phyloP scores from a whole-genome alignment of 2,797 vertebrate species.

The Gymnothorax reevesii region DNA sequence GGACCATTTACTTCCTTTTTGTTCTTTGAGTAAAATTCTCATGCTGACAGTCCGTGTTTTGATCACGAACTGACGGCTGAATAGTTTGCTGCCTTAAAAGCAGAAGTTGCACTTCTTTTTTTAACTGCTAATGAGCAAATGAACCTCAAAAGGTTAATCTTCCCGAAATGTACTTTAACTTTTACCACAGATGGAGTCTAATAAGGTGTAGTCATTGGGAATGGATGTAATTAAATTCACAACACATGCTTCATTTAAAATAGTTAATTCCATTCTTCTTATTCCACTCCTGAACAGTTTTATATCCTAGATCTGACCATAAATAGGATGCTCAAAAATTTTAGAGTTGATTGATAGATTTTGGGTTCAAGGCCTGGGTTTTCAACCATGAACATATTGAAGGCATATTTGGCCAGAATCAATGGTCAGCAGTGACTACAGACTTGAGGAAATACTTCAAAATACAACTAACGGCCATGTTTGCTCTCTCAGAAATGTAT shows the following conservation, averaged over 20 bases:
- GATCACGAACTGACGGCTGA: neutral
- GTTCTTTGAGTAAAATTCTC: neutral
- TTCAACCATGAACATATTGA: neutral
- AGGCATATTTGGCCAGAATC: neutral
- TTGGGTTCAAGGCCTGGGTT: neutral
- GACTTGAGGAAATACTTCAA: neutral
- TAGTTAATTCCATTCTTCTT: conserved; percentile 14
- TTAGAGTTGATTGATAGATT: neutral
- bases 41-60: neutral
- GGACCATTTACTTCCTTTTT: neutral
- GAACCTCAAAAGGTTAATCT: conserved; percentile 30
- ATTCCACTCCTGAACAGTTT: conserved; percentile 19
- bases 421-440: neutral
- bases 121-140: conserved; percentile 31
- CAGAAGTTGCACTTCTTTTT: conserved; percentile 3
- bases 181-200: conserved; percentile 37
- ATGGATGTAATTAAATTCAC: conserved; percentile 34
- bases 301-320: neutral
- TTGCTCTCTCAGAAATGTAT: neutral
- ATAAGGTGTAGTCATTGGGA: conserved; percentile 38
- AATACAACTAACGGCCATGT: neutral
- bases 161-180: conserved; percentile 27
- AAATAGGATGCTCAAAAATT: neutral
- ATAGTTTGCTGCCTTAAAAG: neutral
- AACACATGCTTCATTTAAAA: conserved; percentile 29